Evolutionary conservation across 1,140 invertebrate species (phyloP), one percentile per base, ranked within the genome.

Genomic region (Melipona quadrifasciata): DNA sequence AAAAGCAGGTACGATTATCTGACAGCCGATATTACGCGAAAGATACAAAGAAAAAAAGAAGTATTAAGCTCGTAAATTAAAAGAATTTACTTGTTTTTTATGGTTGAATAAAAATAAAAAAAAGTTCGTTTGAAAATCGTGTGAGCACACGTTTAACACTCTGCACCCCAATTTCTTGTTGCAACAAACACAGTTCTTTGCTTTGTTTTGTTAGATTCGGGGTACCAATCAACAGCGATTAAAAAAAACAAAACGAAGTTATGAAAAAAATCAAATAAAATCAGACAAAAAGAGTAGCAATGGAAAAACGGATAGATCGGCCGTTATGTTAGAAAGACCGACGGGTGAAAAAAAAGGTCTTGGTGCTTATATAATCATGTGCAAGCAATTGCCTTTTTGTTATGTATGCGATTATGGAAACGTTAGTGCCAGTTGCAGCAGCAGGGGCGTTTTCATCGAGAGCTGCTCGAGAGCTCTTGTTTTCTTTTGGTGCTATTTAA

Each of bases 121-220:
- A 47, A n/a, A 61, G 27, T 19, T 34, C 27, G 21, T 2, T 47
- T 27, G 34, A 6, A 83, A 78, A 68, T 57, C n/a, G 64, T 31
- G 61, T 53, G 39, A 55, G 34, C 53, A 79, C 65, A 39, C 72
- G 58, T 82, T 82, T 64, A 27, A 71, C 82, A 73, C n/a, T 61
- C 24, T 31, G 65, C 55, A 14, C 65, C 68, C 27, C 61, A 51
- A 78, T 72, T 86, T 77, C 55, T 65, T 51, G 91, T 93, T 93
- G 93, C 93, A 91, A 94, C 93, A 94, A 94, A 93, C 93, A 94
- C 93, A 94, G 93, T 94, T 94, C 93, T 90, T 86, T 75, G 61
- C 71, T 58, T 76, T 75, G 64, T 75, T 83, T 86, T 88, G 82
- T 89, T 89, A 89, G 77, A 89, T 39, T 81, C 74, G 68, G 61